Evolutionary conservation across 2,113 vertebrate species (phyloP), one percentile per base, ranked within the genome.

Genomic region (Xyrauchen texanus): DNA sequence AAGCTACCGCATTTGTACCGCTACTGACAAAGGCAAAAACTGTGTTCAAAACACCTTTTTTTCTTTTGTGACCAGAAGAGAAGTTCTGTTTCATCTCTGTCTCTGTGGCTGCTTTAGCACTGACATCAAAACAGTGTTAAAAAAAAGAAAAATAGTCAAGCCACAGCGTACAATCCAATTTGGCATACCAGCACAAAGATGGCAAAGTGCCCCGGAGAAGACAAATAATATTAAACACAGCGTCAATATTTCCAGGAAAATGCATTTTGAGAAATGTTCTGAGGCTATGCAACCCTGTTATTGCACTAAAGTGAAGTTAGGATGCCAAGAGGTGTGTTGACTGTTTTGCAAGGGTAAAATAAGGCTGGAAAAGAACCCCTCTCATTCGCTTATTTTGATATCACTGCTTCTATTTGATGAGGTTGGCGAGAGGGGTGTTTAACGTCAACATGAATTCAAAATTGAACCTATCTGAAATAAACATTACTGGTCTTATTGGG

Each of bases 151-250:
- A 79, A 65, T 34, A 34, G 21, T 34, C 3, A 3, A 34, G 21
- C 21, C 21, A 34, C 21, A 3, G 21, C 21, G 21, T 34, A 81
- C 78, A 81, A 81, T 75, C 72, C 66, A 79, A 84, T 81, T 81
- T 84, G 80, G 79, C 80, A 76, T 79, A 49, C 63, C 34, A 46
- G 71, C 69, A 70, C 70, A 76, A 76, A 76, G 76, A 81, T 52
- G 67, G 42, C 80, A 53, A 16, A 44, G 77, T 76, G 81, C 76
- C 83, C 79, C 75, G 46, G 47, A 78, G 83, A 68, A 64, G 79
- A 79, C 65, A 81, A 84, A 81, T 77, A 78, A 81, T 80, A 84
- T 81, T 84, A 81, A 84, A 81, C 79, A 79, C 71, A 61, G 66
- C 67, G 21, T 60, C 70, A 78, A 78, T 69, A 81, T 73, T 76